Evolutionary conservation across 1,140 invertebrate species (phyloP).

Genomic region (Rhagoletis zephyria): DNA sequence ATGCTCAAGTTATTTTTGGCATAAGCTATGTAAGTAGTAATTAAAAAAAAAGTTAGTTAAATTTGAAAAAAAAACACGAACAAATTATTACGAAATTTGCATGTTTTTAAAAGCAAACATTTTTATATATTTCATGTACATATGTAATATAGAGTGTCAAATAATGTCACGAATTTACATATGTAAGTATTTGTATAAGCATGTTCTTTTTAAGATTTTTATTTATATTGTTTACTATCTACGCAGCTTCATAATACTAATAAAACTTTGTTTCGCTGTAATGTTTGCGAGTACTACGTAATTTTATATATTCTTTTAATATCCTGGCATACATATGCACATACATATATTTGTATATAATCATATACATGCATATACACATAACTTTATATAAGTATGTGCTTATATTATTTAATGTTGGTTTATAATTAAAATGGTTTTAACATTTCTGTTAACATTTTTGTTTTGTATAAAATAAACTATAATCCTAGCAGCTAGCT

Average conservation of each 20-base stretch:
- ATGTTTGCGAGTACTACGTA: neutral
- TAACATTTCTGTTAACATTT: neutral
- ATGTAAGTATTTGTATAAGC: neutral
- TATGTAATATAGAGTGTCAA: no score
- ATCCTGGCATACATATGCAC: neutral
- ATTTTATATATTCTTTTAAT: neutral
- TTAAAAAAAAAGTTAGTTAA: no score
- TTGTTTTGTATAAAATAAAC: neutral
- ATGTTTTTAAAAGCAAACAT: no score
- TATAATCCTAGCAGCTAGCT: constrained; percentile 19
- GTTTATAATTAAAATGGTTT: neutral
- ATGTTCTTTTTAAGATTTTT: neutral
- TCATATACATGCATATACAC: neutral
- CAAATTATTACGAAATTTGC: no score
- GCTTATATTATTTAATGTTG: neutral
- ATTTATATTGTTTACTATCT: constrained; percentile 44
- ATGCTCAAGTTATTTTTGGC: no score
- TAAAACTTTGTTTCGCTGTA: neutral
- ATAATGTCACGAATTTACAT: neutral
- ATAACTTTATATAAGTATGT: neutral
- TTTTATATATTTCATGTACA: no score
- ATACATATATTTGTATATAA: neutral
- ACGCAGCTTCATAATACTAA: neutral
- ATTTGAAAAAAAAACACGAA: no score
- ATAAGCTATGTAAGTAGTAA: no score